Conservation (phyloP, 1,140 invertebrate genomes). For the Zaprionus davidi region DNA sequence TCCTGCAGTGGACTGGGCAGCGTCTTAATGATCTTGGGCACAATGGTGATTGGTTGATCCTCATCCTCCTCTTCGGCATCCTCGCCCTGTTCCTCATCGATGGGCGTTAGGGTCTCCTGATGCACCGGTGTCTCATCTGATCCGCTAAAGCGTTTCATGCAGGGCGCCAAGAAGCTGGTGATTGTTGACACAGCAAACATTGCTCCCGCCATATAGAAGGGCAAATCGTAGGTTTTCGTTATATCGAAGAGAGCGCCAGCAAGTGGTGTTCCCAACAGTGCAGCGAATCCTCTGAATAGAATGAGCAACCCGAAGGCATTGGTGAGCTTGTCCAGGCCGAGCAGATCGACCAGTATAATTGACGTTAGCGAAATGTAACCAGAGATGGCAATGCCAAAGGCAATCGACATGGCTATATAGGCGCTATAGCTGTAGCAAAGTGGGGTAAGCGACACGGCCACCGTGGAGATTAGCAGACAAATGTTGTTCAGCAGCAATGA, state of each 20-base stretch:
- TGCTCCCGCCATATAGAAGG: slow-evolving; percentile 96
- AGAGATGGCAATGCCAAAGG: slow-evolving; percentile 98
- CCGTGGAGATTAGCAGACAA: slow-evolving; percentile 94
- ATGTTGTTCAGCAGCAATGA: slow-evolving; percentile 97
- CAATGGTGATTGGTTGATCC: slow-evolving; percentile 89
- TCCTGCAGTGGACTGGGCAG: slow-evolving; percentile 86
- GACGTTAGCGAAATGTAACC: slow-evolving; percentile 99
- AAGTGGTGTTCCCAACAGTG: slow-evolving; percentile 92
- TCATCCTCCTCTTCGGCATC: slow-evolving; percentile 90
- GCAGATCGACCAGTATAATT: slow-evolving; percentile 97
- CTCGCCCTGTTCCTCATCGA: slow-evolving; percentile 92
- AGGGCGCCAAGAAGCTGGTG: slow-evolving; percentile 93
- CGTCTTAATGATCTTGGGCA: slow-evolving; percentile 88
- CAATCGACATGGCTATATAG: slow-evolving; percentile 93
- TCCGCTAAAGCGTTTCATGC: slow-evolving; percentile 87
- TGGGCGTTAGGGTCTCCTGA: slow-evolving; percentile 90
- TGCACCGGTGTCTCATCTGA: slow-evolving; percentile 86
- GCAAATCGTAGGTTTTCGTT: slow-evolving; percentile 92
- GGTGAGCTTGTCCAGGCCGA: slow-evolving; percentile 97
- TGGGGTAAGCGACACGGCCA: slow-evolving; percentile 93
- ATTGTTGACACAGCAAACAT: slow-evolving; percentile 94
- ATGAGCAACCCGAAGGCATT: slow-evolving; percentile 98
- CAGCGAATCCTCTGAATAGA: slow-evolving; percentile 96
- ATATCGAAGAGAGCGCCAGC: slow-evolving; percentile 95
- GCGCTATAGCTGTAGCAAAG: slow-evolving; percentile 91